phyloP scores from a whole-genome alignment of 1,140 invertebrate species.

The Agrilus planipennis region DNA sequence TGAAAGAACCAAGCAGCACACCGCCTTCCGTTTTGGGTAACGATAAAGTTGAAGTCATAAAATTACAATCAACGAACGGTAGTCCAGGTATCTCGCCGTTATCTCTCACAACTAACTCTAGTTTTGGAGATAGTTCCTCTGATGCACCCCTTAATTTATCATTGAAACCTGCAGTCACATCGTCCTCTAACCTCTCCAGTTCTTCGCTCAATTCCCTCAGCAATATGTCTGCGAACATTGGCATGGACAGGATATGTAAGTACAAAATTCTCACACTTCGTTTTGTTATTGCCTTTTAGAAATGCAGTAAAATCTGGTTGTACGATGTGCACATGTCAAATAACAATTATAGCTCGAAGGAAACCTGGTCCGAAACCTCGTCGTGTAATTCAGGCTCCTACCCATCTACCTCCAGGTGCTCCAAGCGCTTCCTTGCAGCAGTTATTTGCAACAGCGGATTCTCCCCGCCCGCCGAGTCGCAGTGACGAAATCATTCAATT shows the following conservation, averaged over 20 bases:
- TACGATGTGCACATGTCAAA: neutral
- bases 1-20: no score
- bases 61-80: conserved; percentile 47
- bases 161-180: conserved; percentile 52
- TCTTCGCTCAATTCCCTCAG: conserved; percentile 43
- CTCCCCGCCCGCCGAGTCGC: conserved; percentile 42
- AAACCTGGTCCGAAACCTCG: conserved; percentile 62
- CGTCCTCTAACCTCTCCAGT: conserved; percentile 33
- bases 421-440: conserved; percentile 42
- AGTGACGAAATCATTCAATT: conserved; percentile 38
- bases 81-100: conserved; percentile 24
- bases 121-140: conserved; percentile 35
- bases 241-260: conserved; percentile 44
- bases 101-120: conserved; percentile 5
- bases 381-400: conserved; percentile 45
- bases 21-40: no score
- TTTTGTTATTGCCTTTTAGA: no score
- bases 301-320: neutral
- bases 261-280: conserved; percentile 13
- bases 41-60: conserved; percentile 66
- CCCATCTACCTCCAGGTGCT: conserved; percentile 35
- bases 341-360: conserved; percentile 43
- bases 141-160: conserved; percentile 73
- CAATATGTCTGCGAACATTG: conserved; percentile 38
- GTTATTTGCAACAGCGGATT: conserved; percentile 43